Conservation (phyloP, 2,113 vertebrate genomes). For the Tragulus kanchil region DNA sequence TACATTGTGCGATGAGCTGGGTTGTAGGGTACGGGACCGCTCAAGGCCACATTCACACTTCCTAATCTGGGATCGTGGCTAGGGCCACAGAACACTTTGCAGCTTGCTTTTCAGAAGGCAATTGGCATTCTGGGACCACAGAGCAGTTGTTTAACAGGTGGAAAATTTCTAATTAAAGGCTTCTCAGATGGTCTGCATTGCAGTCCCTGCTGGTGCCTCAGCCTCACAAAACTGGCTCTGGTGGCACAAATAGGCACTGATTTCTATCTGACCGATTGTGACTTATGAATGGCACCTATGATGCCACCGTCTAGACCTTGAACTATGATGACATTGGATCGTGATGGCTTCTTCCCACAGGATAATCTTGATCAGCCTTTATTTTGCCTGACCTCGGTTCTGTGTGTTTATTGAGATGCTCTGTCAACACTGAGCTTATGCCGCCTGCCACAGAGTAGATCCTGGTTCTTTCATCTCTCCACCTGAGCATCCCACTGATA, state of each 20-base stretch:
- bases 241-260: accelerated
- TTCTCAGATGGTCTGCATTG: too few species aligned
- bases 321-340: neutral
- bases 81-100: neutral
- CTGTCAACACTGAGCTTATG: accelerated
- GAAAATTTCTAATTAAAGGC: neutral
- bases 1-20: neutral
- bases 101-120: neutral
- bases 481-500: neutral
- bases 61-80: accelerated
- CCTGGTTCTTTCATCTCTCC: neutral
- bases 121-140: accelerated
- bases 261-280: neutral
- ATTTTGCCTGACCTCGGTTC: neutral
- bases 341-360: neutral
- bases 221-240: neutral
- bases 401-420: neutral
- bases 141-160: neutral
- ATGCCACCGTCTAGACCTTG: too few species aligned
- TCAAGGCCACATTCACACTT: neutral
- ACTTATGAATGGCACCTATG: accelerated
- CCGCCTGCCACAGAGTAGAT: too few species aligned
- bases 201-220: too few species aligned
- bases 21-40: accelerated
- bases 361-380: neutral